Evolutionary conservation across 2,113 vertebrate species (phyloP), one percentile per base, ranked within the genome.

Genomic region (Amphiprion ocellaris): DNA sequence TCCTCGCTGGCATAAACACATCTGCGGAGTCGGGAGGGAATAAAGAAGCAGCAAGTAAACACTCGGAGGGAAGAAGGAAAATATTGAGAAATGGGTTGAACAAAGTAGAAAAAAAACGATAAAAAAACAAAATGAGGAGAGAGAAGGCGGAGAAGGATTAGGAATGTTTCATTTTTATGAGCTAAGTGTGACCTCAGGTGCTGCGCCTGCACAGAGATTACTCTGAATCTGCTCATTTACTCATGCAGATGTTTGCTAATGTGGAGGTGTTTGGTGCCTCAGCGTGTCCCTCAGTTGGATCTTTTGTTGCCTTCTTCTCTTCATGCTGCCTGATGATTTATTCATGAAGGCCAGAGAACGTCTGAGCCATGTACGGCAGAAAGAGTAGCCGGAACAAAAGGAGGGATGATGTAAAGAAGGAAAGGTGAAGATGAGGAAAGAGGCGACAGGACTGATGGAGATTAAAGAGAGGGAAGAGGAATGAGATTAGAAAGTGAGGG

Each of bases 291-390:
- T 23, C 81, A n/a, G 46, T 14, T 59, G 33, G 44, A n/a, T 71
- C 39, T 71, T 84, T 55, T 66, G 69, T 72, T 67, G 54, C 23
- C 52, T 41, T 62, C 73, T 44, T 70, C 56, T 47, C 30, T 47
- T 64, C 52, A 46, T 75, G 56, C 54, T 58, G 55, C 10, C 15
- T 33, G 44, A 16, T 89, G 71, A 80, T 74, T 86, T 60, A 81
- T 91, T 87, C 78, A 92, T 50, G 21, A 78, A 47, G 66, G 75
- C 72, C 66, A 68, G 73, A 74, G 24, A 68, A 54, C 17, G 28
- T 58, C 12, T 21, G 41, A 62, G 62, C 26, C 52, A 37, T 10
- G 53, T 73, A 67, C 28, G 63, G 78, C 17, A 24, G 10, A 60
- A 28, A 46, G 39, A 50, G 26, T 10, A 4, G 11, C 47, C 9